Percentiles rank a stretch among this genome's conserved stretches.
phyloP scores from a whole-genome alignment of 2,888 invertebrate genomes.

The Linnaemya vulpina region DNA sequence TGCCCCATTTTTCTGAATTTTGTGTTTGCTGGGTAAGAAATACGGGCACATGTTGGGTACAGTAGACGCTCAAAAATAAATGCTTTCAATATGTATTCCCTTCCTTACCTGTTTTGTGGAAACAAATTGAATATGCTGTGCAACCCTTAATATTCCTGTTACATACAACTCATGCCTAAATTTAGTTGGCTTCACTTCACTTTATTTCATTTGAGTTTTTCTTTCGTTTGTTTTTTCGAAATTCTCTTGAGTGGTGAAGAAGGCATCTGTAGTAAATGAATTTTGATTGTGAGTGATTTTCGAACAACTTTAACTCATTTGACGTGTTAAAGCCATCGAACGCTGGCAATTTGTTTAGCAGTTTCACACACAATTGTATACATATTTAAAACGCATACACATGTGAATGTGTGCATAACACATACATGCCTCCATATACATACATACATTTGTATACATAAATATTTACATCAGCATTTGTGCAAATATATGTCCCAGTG shows the following conservation, averaged over 20 bases:
- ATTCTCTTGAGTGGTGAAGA: conserved; percentile 28
- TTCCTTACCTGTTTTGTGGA: conserved; percentile 30
- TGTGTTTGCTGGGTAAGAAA: too few species aligned
- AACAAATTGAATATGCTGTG: not conserved
- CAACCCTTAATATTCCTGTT: conserved; percentile 43
- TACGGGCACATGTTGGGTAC: not conserved
- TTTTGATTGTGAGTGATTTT: conserved; percentile 24
- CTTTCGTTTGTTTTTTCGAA: not conserved
- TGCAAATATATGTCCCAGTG: not conserved
- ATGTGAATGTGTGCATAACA: too few species aligned
- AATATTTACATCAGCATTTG: not conserved
- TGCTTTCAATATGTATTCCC: conserved; percentile 5
- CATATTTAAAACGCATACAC: not conserved
- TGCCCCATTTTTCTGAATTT: too few species aligned
- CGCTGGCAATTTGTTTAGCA: not conserved
- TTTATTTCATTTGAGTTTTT: conserved; percentile 10
- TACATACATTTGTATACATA: not conserved
- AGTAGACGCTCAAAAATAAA: not conserved
- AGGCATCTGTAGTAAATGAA: conserved; percentile 28
- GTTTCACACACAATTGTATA: not conserved
- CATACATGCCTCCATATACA: too few species aligned
- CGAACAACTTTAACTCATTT: not conserved
- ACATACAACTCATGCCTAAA: not conserved
- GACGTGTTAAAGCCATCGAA: conserved; percentile 22
- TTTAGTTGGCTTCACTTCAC: not conserved